A percentile compares a stretch with the other conserved stretches of the same genome.
phyloP scores from a whole-genome alignment of 2,113 vertebrate genomes.

The Nothoprocta pentlandii region DNA sequence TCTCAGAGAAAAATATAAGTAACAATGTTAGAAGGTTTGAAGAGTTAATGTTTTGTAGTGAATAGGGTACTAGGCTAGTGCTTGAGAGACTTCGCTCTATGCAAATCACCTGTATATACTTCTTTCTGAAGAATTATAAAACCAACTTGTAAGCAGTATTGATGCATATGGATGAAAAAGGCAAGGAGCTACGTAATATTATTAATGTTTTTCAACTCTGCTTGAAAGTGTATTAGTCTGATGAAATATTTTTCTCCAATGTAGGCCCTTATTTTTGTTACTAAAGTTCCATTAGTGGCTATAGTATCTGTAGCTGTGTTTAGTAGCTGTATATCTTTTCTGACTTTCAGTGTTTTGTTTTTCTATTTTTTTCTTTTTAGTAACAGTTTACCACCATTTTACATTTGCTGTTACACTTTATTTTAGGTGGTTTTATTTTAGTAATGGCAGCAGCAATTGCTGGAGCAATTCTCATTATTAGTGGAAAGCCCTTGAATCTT shows the following conservation, averaged over 20 bases:
- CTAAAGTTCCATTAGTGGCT: conserved; percentile 32
- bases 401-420: background rate
- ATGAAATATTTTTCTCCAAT: conserved; percentile 48
- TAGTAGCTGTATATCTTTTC: conserved; percentile 28
- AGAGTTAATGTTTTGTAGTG: background rate
- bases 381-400: background rate
- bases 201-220: background rate
- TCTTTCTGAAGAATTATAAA: background rate
- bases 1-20: background rate
- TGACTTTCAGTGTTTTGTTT: background rate
- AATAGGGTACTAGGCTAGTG: background rate
- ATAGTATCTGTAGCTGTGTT: too few relatives aligned
- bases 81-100: background rate
- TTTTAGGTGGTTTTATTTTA: conserved; percentile 12
- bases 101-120: background rate
- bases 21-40: background rate
- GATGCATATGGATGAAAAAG: background rate
- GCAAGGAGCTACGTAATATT: background rate
- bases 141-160: background rate
- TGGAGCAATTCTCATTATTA: background rate
- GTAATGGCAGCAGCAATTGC: background rate
- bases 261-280: conserved; percentile 37
- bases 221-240: background rate
- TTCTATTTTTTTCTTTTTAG: background rate
- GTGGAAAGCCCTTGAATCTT: conserved; percentile 1